phyloP scores from a whole-genome alignment of 2,888 invertebrate species.

The Megalurothrips usitatus region DNA sequence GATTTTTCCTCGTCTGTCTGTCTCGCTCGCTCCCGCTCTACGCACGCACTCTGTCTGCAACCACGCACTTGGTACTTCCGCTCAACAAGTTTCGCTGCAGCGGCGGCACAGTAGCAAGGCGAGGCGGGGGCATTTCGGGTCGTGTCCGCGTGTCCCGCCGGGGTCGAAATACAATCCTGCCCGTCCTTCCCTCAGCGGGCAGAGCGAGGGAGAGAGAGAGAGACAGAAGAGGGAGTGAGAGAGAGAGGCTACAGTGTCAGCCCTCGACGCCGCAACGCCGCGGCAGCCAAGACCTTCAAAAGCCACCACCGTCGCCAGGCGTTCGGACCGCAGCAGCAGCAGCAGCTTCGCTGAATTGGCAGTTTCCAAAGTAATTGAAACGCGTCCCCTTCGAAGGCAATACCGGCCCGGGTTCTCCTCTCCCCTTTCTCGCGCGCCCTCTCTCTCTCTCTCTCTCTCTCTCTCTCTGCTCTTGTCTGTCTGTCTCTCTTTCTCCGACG shows the following conservation, averaged over 20 bases:
- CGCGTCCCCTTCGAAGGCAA: not conserved
- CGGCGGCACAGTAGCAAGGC: too few species aligned
- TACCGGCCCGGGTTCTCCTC: not conserved
- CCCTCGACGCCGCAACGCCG: not conserved
- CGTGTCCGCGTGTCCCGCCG: too few species aligned
- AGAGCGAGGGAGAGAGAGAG: not conserved
- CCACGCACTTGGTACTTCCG: too few species aligned
- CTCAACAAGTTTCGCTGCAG: too few species aligned
- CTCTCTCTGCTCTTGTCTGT: not conserved
- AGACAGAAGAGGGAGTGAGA: not conserved
- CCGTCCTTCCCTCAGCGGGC: not conserved
- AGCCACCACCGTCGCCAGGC: not conserved
- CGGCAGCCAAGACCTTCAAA: conserved; percentile 11
- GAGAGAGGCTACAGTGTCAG: not conserved
- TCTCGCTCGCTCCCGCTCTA: too few species aligned
- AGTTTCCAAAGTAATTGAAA: conserved; percentile 25
- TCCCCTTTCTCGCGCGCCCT: not conserved
- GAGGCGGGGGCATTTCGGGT: too few species aligned
- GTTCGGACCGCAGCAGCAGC: not conserved
- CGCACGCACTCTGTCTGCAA: too few species aligned
- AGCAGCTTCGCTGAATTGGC: not conserved
- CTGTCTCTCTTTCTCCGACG: not conserved
- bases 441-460: not conserved
- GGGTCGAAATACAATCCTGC: not conserved
- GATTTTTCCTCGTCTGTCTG: not conserved